Conservation (phyloP, 2,797 vertebrate genomes). For the Leptodactylus fallax region DNA sequence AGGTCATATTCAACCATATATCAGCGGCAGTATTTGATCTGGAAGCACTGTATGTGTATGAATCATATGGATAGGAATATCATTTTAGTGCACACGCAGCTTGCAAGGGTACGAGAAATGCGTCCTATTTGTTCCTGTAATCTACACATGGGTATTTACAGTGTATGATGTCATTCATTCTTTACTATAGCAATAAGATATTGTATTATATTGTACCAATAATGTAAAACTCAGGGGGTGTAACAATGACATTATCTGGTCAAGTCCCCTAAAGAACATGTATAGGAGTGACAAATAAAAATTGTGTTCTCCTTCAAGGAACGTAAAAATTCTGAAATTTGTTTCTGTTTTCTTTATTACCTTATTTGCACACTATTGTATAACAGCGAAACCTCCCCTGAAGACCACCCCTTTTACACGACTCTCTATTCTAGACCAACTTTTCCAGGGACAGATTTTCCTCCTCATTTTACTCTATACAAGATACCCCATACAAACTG, state of each 20-base stretch:
- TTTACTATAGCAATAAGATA: conserved; percentile 60
- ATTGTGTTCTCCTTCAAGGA: conserved; percentile 26
- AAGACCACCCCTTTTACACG: too few species aligned
- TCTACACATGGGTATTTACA: conserved; percentile 49
- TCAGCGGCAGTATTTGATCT: not conserved
- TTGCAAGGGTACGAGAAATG: conserved; percentile 22
- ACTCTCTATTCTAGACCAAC: too few species aligned
- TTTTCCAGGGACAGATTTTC: too few species aligned
- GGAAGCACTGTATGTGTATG: conserved; percentile 60
- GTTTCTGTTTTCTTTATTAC: too few species aligned
- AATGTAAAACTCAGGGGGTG: conserved; percentile 60
- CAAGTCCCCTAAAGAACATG: conserved; percentile 42
- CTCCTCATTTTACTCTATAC: too few species aligned
- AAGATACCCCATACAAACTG: too few species aligned
- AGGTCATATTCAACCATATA: conserved; percentile 48
- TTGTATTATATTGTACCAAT: conserved; percentile 59
- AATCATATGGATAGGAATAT: conserved; percentile 23
- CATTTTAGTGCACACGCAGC: conserved; percentile 36
- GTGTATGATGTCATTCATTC: conserved; percentile 51
- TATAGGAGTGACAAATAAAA: conserved; percentile 57
- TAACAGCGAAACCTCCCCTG: too few species aligned
- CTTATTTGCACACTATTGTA: too few species aligned
- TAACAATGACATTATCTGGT: conserved; percentile 52
- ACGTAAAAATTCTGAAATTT: too few species aligned
- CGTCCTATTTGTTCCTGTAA: conserved; percentile 44